Evolutionary conservation across 2,888 invertebrate species (phyloP).

Genomic region (Drosophila demipolita): DNA sequence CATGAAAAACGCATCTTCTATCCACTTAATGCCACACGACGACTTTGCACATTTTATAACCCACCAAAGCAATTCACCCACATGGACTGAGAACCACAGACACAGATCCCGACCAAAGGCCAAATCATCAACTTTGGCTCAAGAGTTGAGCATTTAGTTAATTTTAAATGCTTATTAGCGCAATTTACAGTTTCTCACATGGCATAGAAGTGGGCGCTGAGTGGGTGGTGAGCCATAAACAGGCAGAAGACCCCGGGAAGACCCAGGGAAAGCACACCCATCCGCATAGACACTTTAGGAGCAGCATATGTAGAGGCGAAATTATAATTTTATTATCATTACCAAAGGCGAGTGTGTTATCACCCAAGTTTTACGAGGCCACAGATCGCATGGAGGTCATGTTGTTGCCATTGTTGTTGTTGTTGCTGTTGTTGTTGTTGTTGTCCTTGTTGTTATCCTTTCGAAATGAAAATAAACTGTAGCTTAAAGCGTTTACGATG

Average conservation of each 20-base stretch:
- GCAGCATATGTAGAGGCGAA: constrained; percentile 71
- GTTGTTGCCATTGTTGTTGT: constrained; percentile 37
- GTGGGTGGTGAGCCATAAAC: constrained; percentile 17
- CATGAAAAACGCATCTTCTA: constrained; percentile 71
- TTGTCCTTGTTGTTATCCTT: constrained; percentile 56
- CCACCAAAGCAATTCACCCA: constrained; percentile 9
- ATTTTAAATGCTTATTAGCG: constrained; percentile 81
- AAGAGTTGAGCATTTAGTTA: constrained; percentile 74
- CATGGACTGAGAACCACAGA: constrained; percentile 12
- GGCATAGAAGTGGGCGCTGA: constrained; percentile 37
- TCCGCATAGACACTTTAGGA: constrained; percentile 42
- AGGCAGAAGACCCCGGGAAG: constrained; percentile 12
- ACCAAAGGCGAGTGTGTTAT: constrained; percentile 75
- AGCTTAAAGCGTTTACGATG: constrained; percentile 83
- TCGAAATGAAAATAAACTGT: constrained; percentile 82
- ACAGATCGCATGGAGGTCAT: constrained; percentile 70
- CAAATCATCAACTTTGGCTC: constrained; percentile 64
- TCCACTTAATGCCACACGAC: constrained; percentile 48
- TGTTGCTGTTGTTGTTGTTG: constrained; percentile 37
- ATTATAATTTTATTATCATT: constrained; percentile 84
- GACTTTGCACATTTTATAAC: constrained; percentile 48
- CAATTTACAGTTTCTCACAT: constrained; percentile 71
- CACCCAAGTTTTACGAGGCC: constrained; percentile 78
- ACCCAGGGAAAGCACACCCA: constrained; percentile 21
- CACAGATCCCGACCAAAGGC: constrained; percentile 19